Evolutionary conservation across 2,888 invertebrate species (phyloP), one percentile per base, ranked within the genome.

Genomic region (Napeogenes inachia): DNA sequence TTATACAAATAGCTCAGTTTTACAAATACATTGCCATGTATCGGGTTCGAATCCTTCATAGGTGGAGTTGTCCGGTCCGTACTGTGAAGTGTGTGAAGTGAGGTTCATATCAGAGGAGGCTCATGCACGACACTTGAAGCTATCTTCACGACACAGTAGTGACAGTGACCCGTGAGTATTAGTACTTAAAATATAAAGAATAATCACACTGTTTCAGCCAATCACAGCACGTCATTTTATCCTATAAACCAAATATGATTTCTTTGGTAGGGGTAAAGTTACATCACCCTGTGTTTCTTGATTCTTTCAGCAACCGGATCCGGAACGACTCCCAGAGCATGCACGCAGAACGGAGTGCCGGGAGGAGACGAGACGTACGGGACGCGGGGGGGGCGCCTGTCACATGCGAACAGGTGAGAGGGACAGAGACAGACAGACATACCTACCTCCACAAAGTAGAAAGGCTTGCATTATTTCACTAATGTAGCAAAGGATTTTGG

Each of bases 271-370:
- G 21, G 21, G 21, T 21, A 21, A 21, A 21, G 21, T 21, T 21
- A 21, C 21, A 21, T 21, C 47, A 13, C 21, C 3, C 1, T 38
- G 8, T 38, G 6, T 42, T 8, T 30, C 21, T 6, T 50, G 21
- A 12, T 57, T 57, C 1, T 8, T 56, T 0, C 71, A 87, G 87
- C 0, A 85, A 87, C 47, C 79, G 86, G 2, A 84, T 87, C 60
- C 70, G 83, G 0, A 85, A 87, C 70, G 87, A 88, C 67, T 87
- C 87, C 0, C 88, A 88, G 46, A 87, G 86, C 56, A 82, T 83
- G 76, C 80, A 81, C 70, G 73, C 80, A 0, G 81, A 79, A 35
- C 73, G 75, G 2, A 76, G 21, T 1, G 66, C 70, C 13, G 78
- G 82, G 8, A 50, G 50, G 30, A 50, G 50, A 30, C 21, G 50